Percentiles rank a stretch among this genome's conserved stretches.
Evolutionary conservation across 2,113 vertebrate genomes (phyloP).

Genomic region (Thalassarche chlororhynchos): DNA sequence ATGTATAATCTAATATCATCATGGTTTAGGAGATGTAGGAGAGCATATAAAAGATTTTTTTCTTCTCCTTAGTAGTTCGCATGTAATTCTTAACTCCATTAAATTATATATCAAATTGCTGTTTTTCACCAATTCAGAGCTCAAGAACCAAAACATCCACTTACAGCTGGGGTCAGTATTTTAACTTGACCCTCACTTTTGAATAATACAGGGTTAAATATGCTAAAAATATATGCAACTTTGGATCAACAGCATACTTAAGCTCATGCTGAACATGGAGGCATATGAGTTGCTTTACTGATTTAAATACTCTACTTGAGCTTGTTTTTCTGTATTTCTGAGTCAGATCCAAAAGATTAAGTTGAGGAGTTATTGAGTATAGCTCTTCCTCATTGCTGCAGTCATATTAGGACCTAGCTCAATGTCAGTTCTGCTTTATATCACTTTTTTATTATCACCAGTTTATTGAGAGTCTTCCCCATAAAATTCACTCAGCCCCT

Average conservation of each 20-base stretch:
- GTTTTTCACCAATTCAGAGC: slow-evolving; percentile 60
- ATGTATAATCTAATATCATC: neutral
- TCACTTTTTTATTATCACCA: neutral
- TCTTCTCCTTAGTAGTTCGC: neutral
- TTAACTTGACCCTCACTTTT: neutral
- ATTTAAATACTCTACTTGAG: neutral
- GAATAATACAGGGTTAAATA: neutral
- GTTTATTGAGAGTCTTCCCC: neutral
- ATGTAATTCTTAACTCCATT: neutral
- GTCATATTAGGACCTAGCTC: neutral
- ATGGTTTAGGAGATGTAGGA: slow-evolving; percentile 3
- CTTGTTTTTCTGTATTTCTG: neutral
- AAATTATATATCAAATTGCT: neutral
- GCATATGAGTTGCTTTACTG: neutral
- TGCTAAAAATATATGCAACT: neutral
- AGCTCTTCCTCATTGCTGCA: neutral
- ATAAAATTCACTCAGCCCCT: neutral
- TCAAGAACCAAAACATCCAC: neutral
- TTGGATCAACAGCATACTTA: neutral
- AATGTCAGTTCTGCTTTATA: neutral
- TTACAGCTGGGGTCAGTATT: slow-evolving; percentile 43
- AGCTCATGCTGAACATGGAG: neutral
- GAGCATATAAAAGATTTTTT: slow-evolving; percentile 26
- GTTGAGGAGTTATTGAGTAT: neutral
- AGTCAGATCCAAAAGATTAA: neutral